Evolutionary conservation across 2,797 vertebrate species (phyloP).

Genomic region (Hydrocynus forskahlii): DNA sequence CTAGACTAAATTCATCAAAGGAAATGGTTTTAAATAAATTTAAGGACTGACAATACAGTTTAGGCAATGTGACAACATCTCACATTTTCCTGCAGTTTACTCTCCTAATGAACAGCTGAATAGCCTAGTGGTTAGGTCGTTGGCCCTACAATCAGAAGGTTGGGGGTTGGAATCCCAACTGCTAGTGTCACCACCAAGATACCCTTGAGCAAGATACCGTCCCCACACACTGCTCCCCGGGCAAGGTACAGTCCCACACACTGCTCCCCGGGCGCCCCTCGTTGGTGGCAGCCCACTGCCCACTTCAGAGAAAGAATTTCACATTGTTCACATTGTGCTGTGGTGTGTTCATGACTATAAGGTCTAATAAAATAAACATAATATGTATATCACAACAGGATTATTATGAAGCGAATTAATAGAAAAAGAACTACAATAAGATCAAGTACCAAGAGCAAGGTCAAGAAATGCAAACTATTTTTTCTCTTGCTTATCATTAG

Average conservation of each 20-base stretch:
- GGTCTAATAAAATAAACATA: not conserved
- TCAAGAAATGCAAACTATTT: conserved; percentile 3
- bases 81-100: not conserved
- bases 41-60: not conserved
- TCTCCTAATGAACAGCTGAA: conserved; percentile 5
- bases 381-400: not conserved
- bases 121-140: too few species aligned
- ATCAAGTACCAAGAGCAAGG: not conserved
- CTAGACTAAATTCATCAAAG: not conserved
- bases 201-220: too few species aligned
- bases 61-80: not conserved
- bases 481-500: not conserved
- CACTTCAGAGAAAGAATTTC: too few species aligned
- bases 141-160: too few species aligned
- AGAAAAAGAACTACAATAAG: not conserved
- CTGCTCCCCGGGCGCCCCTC: too few species aligned
- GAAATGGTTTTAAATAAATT: not conserved
- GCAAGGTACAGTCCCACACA: too few species aligned
- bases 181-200: too few species aligned
- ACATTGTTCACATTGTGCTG: too few species aligned
- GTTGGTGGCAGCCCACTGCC: too few species aligned
- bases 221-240: too few species aligned
- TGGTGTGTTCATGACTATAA: too few species aligned
- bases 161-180: too few species aligned
- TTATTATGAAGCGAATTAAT: conserved; percentile 1